These are phyloP conservation scores for Mormyrus hasselquistii DNA, from an alignment of 2,797 vertebrate genomes.

Conservation along the genomic window DNA sequence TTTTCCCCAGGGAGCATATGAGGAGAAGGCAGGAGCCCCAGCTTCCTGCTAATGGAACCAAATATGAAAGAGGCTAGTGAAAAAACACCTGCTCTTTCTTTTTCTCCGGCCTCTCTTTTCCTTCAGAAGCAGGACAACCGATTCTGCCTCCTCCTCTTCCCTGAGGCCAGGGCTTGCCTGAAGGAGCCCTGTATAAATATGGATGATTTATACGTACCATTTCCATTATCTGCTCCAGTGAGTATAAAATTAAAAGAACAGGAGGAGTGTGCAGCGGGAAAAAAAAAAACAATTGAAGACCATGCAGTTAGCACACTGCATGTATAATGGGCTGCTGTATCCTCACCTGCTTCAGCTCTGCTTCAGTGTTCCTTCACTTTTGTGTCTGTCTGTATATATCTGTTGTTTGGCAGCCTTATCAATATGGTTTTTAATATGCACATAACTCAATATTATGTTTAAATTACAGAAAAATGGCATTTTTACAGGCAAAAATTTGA, in stretches of 20 bases:
- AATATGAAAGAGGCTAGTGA: not conserved
- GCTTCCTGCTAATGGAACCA: not conserved
- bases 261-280: conserved; percentile 19
- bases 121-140: not conserved
- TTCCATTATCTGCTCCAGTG: conserved; percentile 41
- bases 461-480: not conserved
- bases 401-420: not conserved
- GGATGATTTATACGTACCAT: conserved; percentile 35
- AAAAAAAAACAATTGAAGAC: not conserved
- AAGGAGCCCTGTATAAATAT: conserved; percentile 33
- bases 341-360: not conserved
- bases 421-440: not conserved
- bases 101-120: not conserved
- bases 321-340: conserved; percentile 7
- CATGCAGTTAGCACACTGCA: conserved; percentile 8
- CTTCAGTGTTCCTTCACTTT: not conserved
- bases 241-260: conserved; percentile 36
- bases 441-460: not conserved
- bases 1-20: not conserved
- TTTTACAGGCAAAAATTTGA: not conserved
- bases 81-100: not conserved
- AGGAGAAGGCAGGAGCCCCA: not conserved
- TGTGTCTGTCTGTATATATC: not conserved
- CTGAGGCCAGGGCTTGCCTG: conserved; percentile 7
- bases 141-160: not conserved